Conservation (phyloP, 2,888 invertebrate species). For the Melanostoma mellinum region DNA sequence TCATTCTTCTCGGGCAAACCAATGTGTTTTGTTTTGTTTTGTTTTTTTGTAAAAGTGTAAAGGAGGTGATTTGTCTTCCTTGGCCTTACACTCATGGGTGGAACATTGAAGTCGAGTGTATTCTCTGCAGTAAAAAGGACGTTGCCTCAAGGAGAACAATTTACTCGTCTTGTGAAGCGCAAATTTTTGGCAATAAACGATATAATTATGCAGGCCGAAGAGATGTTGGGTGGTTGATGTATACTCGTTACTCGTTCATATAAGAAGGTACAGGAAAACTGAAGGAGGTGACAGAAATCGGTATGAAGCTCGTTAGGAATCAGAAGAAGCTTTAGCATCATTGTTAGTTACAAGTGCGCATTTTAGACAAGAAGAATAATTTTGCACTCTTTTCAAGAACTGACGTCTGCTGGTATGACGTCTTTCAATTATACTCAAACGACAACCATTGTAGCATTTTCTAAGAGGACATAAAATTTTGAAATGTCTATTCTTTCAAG, state of each 20-base stretch:
- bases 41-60: background rate
- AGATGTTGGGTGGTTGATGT: background rate
- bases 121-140: constrained; percentile 13
- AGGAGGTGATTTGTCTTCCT: constrained; percentile 53
- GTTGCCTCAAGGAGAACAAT: constrained; percentile 36
- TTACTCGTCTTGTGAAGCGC: constrained; percentile 51
- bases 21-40: constrained; percentile 3
- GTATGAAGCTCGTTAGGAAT: constrained; percentile 55
- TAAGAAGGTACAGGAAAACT: background rate
- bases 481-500: background rate
- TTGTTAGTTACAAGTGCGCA: constrained; percentile 50
- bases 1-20: background rate
- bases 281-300: constrained; percentile 1
- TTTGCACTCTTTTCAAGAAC: background rate
- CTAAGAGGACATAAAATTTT: too few species aligned
- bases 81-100: constrained; percentile 30
- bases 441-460: background rate
- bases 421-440: constrained; percentile 45
- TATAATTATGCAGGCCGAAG: constrained; percentile 64
- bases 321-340: constrained; percentile 44
- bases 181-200: constrained; percentile 67
- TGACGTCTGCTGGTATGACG: constrained; percentile 10
- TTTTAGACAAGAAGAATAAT: constrained; percentile 20
- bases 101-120: too few species aligned
- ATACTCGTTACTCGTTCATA: too few species aligned